Percentiles rank a stretch among this genome's conserved stretches.
Evolutionary conservation across 2,888 invertebrate species (phyloP).

Genomic region (Euzophera pinguis): DNA sequence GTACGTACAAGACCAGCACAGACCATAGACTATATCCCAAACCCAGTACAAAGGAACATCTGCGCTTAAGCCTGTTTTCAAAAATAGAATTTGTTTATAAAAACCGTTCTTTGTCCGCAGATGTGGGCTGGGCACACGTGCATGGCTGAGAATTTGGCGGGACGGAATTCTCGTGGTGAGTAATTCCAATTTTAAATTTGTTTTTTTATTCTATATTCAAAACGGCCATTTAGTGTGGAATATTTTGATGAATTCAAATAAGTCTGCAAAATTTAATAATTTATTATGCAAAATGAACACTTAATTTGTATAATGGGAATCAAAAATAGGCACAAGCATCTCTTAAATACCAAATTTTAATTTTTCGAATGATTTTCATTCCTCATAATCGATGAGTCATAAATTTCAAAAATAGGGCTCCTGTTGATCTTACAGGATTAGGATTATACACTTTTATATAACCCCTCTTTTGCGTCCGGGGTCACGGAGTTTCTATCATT

Average conservation of each 20-base stretch:
- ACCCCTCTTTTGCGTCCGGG: no score
- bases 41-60: conserved; percentile 7
- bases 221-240: background rate
- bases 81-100: conserved; percentile 29
- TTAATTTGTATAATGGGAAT: no score
- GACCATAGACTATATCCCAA: conserved; percentile 6
- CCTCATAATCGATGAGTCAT: no score
- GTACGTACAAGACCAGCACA: background rate
- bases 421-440: no score
- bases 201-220: background rate
- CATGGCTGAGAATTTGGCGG: conserved; percentile 14
- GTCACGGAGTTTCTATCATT: no score
- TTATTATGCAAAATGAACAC: no score
- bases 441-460: no score
- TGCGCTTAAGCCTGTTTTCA: conserved; percentile 13
- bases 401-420: no score
- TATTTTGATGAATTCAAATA: background rate
- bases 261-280: background rate
- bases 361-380: no score
- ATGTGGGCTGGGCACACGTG: conserved; percentile 26
- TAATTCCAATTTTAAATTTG: background rate
- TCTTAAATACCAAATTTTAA: no score
- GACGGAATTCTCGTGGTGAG: conserved; percentile 8
- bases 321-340: no score
- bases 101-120: conserved; percentile 32